These are phyloP conservation scores for Nycticebus coucang DNA, from an alignment of 2,113 vertebrate species.

Conservation along the genomic window DNA sequence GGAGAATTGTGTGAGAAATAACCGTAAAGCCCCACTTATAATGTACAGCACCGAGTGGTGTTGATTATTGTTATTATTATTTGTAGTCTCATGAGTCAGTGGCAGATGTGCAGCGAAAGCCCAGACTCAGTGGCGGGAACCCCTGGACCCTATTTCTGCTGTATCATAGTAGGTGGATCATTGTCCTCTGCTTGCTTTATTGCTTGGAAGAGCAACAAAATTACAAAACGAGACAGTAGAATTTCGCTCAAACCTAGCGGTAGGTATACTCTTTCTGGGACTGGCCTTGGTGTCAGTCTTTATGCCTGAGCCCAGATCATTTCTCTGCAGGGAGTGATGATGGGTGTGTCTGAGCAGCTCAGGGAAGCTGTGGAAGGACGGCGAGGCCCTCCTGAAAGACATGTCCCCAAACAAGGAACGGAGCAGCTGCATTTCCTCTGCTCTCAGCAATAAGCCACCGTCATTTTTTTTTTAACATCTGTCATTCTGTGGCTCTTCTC, in stretches of 20 bases:
- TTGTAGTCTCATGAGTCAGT: too few relatives aligned
- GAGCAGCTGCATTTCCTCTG: not conserved
- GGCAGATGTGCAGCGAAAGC: not conserved
- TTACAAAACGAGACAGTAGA: not conserved
- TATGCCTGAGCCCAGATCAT: not conserved
- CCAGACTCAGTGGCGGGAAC: not conserved
- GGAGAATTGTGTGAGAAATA: not conserved
- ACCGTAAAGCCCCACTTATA: too few relatives aligned
- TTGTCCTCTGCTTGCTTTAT: not conserved
- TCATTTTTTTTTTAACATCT: not conserved
- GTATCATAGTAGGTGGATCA: not conserved
- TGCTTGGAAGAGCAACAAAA: not conserved
- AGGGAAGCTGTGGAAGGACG: not conserved
- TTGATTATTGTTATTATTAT: not conserved
- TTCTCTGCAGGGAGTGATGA: not conserved
- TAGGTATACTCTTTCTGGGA: not conserved
- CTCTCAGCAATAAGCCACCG: not conserved
- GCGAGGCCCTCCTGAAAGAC: not conserved
- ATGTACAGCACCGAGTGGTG: rapidly evolving
- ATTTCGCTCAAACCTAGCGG: not conserved
- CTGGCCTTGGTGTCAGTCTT: not conserved
- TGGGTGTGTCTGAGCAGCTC: not conserved
- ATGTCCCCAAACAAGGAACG: not conserved
- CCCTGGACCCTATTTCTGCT: not conserved
- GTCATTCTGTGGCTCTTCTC: constrained; percentile 9